Evolutionary conservation across 2,797 vertebrate species (phyloP), one percentile per base, ranked within the genome.

Genomic region (Dicrostonyx torquatus): DNA sequence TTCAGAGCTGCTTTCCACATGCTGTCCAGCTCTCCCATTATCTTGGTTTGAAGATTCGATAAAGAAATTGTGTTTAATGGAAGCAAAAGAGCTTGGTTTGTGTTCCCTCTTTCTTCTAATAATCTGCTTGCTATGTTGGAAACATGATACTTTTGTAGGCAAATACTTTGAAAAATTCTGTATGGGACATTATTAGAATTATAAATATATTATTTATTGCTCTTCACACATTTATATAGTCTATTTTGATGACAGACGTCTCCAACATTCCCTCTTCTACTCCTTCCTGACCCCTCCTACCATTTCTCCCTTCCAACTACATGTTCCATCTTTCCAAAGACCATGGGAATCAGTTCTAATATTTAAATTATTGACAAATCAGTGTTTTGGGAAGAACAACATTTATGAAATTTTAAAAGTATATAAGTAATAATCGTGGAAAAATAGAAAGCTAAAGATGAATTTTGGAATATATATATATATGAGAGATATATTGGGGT

Each of bases 1-100:
- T 64, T 84, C 45, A 80, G 55, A 94, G 73, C 45, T 91, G 24
- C 50, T 89, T 85, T 94, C 50, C 37, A 91, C 22, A 6, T 83
- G 2, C 14, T 64, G 17, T 45, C 29, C 64, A 83, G 31, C 37
- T 77, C 37, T 95, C 37, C 45, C 31, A 24, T 73, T 94, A 13
- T 55, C 53, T 37, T 72, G 40, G 24, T 80, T 77, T 94, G 53
- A 66, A 24, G 37, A 34, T 91, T 43, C 66, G 43, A 24, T 72
- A 89, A 83, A 64, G 20, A 87, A 94, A 9, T 15, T 48, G 11
- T 40, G 1, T 75, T 45, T n/a, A 11, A 15, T 45, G 7, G 31
- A 82, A 84, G 68, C n/a, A n/a, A n/a, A n/a, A n/a, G n/a, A n/a
- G n/a, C n/a, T n/a, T n/a, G n/a, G n/a, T n/a, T n/a, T n/a, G n/a